Percentiles rank a stretch among this genome's conserved stretches.
Evolutionary conservation across 2,113 vertebrate species (phyloP).

Genomic region (Salvelinus fontinalis): DNA sequence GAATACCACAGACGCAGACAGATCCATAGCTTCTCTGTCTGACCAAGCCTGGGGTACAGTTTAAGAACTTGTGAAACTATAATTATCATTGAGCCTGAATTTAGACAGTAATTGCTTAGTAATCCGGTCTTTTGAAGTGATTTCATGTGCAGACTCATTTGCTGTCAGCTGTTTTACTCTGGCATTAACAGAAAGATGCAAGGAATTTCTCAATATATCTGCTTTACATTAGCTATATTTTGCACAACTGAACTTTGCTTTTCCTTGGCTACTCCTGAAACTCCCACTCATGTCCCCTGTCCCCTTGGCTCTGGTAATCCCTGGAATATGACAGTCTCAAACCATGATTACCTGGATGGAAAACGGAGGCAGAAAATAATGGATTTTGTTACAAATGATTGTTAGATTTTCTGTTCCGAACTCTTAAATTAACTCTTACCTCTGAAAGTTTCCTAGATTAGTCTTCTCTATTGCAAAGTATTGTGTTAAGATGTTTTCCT

Average conservation of each 20-base stretch:
- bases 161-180: background rate
- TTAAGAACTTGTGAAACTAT: conserved; percentile 29
- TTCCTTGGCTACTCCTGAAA: background rate
- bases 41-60: conserved; percentile 2
- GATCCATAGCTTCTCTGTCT: background rate
- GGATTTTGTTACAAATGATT: background rate
- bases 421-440: too few species aligned
- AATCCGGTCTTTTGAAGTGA: conserved; percentile 19
- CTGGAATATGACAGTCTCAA: background rate
- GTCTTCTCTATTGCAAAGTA: too few species aligned
- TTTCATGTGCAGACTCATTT: conserved; percentile 6
- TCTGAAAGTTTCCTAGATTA: too few species aligned
- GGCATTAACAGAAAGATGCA: background rate
- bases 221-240: too few species aligned
- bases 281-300: background rate
- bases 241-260: too few species aligned
- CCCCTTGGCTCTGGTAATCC: background rate
- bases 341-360: background rate
- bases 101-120: conserved; percentile 15
- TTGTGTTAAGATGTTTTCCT: too few species aligned
- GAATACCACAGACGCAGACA: background rate
- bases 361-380: background rate
- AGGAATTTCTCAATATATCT: too few species aligned
- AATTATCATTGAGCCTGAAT: conserved; percentile 15
- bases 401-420: background rate